phyloP scores from a whole-genome alignment of 2,797 vertebrate genomes.

The Bradypus variegatus region DNA sequence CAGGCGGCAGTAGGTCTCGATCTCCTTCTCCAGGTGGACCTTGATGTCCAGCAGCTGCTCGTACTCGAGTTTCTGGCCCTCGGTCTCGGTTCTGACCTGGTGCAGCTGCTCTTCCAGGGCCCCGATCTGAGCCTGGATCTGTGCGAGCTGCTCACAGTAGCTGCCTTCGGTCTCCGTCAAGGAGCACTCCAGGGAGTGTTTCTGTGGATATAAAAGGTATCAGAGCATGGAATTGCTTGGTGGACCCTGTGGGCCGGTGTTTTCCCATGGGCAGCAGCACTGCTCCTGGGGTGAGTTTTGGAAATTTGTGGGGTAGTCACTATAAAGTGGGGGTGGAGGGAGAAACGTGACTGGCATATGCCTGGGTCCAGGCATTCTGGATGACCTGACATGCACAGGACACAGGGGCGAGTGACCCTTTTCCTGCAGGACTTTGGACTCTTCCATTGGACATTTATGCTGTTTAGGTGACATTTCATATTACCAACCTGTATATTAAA shows the following conservation, averaged over 20 bases:
- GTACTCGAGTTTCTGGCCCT: constrained; percentile 83
- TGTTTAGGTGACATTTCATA: neutral
- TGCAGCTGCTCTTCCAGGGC: constrained; percentile 79
- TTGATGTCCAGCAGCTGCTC: constrained; percentile 84
- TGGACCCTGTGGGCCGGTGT: neutral
- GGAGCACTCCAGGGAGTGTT: constrained; percentile 83
- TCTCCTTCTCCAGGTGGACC: constrained; percentile 85
- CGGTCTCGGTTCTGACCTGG: constrained; percentile 81
- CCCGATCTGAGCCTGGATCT: constrained; percentile 82
- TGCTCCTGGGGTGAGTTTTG: neutral
- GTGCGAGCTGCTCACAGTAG: constrained; percentile 78
- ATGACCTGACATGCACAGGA: neutral
- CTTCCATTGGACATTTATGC: neutral
- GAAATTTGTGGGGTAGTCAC: neutral
- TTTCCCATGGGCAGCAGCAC: neutral
- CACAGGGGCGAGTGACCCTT: neutral
- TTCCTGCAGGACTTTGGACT: neutral
- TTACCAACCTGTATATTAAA: neutral
- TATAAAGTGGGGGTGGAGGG: neutral
- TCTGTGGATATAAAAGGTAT: constrained; percentile 70
- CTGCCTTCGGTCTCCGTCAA: constrained; percentile 80
- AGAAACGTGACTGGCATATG: neutral
- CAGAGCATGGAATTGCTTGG: neutral
- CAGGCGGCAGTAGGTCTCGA: constrained; percentile 84
- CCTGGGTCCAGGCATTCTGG: neutral